These are phyloP conservation scores for Microtus richardsoni DNA, from an alignment of 2,113 vertebrate genomes.

Conservation along the genomic window DNA sequence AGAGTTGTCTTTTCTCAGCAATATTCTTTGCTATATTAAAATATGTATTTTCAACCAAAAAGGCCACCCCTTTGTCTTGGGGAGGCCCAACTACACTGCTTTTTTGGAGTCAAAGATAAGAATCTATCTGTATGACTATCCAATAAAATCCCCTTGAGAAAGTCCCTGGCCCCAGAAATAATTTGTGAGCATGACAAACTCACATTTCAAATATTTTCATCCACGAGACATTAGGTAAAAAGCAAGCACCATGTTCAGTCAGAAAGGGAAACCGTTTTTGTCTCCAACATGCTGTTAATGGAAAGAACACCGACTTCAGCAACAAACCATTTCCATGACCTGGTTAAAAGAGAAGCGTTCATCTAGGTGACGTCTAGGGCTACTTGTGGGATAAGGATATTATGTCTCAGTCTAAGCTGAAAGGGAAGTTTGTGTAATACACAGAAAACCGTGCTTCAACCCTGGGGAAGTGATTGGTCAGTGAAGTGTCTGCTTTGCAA, in stretches of 20 bases:
- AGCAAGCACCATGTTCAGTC: not conserved
- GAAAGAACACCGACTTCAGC: not conserved
- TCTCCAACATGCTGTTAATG: not conserved
- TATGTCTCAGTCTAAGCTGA: not conserved
- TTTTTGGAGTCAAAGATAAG: not conserved
- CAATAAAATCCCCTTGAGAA: not conserved
- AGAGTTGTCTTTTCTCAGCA: not conserved
- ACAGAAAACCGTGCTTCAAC: not conserved
- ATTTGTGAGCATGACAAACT: not conserved
- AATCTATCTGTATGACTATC: not conserved
- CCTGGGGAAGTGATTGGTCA: not conserved
- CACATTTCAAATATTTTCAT: not conserved
- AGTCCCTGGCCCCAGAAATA: not conserved
- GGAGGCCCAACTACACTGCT: not conserved
- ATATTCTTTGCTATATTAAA: not conserved
- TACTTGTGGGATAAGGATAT: not conserved
- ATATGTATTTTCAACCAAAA: not conserved
- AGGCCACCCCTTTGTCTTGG: not conserved
- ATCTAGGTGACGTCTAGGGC: not conserved
- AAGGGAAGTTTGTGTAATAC: not conserved
- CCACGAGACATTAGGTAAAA: not conserved
- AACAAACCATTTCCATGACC: not conserved
- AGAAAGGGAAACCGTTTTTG: not conserved
- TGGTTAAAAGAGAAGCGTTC: not conserved
- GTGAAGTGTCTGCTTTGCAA: not conserved